These are phyloP conservation scores for Callionymus lyra DNA, from an alignment of 2,113 vertebrate species.

Conservation along the genomic window DNA sequence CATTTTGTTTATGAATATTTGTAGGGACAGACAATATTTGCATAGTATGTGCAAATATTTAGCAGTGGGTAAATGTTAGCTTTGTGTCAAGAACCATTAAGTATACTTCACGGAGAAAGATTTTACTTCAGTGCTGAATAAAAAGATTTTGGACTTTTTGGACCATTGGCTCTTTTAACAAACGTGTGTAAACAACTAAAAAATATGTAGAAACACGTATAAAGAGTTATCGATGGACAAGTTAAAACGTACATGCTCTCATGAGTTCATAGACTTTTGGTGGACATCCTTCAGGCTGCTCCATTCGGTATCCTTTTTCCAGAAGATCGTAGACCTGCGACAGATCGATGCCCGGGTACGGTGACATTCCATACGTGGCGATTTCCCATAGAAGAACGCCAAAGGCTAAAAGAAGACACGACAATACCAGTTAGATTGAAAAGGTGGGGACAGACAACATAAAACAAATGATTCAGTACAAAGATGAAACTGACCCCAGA, in stretches of 20 bases:
- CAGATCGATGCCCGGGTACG: conserved; percentile 95
- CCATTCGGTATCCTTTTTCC: conserved; percentile 98
- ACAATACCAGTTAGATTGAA: background rate
- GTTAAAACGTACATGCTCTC: conserved; percentile 87
- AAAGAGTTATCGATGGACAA: background rate
- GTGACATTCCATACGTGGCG: conserved; percentile 98
- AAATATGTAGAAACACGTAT: too few relatives aligned
- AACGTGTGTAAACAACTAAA: too few relatives aligned
- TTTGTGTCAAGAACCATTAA: too few relatives aligned
- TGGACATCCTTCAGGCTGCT: conserved; percentile 95
- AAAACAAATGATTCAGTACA: background rate
- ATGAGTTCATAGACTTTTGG: conserved; percentile 97
- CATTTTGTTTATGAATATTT: too few relatives aligned
- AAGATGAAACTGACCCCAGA: conserved; percentile 84
- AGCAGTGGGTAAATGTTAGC: too few relatives aligned
- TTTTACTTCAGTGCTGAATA: too few relatives aligned
- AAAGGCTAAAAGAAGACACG: conserved; percentile 71
- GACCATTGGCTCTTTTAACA: too few relatives aligned
- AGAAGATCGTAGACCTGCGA: conserved; percentile 97
- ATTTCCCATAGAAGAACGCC: conserved; percentile 98
- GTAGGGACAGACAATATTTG: too few relatives aligned
- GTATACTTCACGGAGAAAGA: too few relatives aligned
- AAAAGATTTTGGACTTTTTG: too few relatives aligned
- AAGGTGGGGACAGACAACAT: background rate
- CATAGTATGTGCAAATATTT: too few relatives aligned